A percentile compares a stretch with the other conserved stretches of the same genome.
Conservation (phyloP, 2,888 invertebrate genomes). For the Chrysopilus asiliformis region DNA sequence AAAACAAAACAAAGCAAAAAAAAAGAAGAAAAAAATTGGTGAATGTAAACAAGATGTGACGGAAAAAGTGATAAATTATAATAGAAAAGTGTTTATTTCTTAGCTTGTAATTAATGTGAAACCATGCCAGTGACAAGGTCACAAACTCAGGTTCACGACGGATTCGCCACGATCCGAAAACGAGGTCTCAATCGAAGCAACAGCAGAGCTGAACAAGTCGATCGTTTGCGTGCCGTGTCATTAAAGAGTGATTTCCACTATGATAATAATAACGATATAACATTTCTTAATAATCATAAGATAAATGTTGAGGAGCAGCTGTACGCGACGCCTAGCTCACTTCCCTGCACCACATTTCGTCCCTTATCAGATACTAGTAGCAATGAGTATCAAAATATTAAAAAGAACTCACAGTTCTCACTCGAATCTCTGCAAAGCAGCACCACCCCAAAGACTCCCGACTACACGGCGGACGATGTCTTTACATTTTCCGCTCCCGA, state of each 20-base stretch:
- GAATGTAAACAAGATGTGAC: not conserved
- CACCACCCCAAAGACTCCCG: conserved; percentile 28
- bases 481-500: conserved; percentile 33
- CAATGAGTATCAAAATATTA: conserved; percentile 29
- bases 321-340: conserved; percentile 22
- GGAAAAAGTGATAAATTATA: not conserved
- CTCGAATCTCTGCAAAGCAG: conserved; percentile 33
- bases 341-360: conserved; percentile 23
- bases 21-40: not conserved
- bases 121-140: conserved; percentile 19
- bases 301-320: conserved; percentile 22
- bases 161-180: conserved; percentile 73
- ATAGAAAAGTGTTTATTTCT: not conserved
- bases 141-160: conserved; percentile 57
- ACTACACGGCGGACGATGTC: conserved; percentile 24
- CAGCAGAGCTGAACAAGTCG: conserved; percentile 24
- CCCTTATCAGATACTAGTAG: conserved; percentile 24
- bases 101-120: not conserved
- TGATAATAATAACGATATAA: conserved; percentile 15
- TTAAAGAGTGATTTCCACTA: conserved; percentile 16
- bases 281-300: conserved; percentile 25
- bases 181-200: conserved; percentile 37
- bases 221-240: conserved; percentile 11
- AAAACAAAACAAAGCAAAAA: too few relatives aligned
- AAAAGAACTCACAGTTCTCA: conserved; percentile 32